Evolutionary conservation across 2,797 vertebrate species (phyloP).

Genomic region (Yasuhikotakia modesta): DNA sequence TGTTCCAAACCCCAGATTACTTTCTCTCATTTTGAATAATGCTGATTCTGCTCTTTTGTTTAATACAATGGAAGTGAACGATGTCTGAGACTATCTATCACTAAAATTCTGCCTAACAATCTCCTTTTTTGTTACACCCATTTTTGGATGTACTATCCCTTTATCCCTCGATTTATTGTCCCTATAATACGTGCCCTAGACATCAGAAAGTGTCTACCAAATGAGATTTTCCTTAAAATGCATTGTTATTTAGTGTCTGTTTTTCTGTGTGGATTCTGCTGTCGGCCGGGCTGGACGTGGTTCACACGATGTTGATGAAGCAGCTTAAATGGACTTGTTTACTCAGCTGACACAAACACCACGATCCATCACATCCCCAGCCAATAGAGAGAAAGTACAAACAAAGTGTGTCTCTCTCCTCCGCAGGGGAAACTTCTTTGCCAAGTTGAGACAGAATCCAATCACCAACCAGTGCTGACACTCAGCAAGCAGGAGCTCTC

Average conservation of each 20-base stretch:
- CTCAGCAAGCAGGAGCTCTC: slow-evolving; percentile 34
- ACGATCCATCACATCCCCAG: slow-evolving; percentile 34
- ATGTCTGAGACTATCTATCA: neutral
- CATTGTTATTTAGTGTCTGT: slow-evolving; percentile 10
- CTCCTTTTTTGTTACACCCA: neutral
- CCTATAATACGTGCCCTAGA: neutral
- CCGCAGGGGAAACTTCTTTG: slow-evolving; percentile 23
- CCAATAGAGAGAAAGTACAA: slow-evolving; percentile 33
- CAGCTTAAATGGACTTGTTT: slow-evolving; percentile 43
- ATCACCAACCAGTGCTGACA: slow-evolving; percentile 36
- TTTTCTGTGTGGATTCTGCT: slow-evolving; percentile 16
- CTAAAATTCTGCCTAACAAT: neutral
- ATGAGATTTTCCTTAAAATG: neutral
- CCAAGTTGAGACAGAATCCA: slow-evolving; percentile 41
- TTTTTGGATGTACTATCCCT: neutral
- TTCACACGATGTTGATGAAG: slow-evolving; percentile 39
- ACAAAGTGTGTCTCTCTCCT: slow-evolving; percentile 40
- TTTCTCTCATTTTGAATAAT: neutral
- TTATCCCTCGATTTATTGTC: neutral
- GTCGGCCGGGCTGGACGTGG: slow-evolving; percentile 6
- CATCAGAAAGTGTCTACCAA: neutral
- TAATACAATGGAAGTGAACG: neutral
- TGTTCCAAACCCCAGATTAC: neutral
- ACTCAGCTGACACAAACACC: slow-evolving; percentile 47
- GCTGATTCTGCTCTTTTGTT: neutral